Conservation (phyloP, 2,113 vertebrate genomes). For the Eudorcas thomsonii region DNA sequence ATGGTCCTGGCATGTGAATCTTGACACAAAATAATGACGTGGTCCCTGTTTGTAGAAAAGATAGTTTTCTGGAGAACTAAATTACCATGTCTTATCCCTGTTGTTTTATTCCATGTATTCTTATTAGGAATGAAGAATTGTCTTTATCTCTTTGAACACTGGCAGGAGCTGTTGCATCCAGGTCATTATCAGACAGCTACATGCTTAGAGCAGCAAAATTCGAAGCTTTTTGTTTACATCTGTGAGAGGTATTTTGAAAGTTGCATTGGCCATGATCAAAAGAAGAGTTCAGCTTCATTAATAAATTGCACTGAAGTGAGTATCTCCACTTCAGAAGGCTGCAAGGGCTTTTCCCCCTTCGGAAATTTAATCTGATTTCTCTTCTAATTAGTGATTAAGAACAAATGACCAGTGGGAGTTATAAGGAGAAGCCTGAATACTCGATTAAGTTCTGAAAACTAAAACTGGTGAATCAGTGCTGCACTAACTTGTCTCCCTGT, state of each 20-base stretch:
- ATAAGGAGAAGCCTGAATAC: background rate
- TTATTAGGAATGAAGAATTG: background rate
- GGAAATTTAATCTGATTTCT: constrained; percentile 32
- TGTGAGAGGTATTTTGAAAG: background rate
- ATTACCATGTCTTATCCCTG: background rate
- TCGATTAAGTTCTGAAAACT: background rate
- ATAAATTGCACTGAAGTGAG: background rate
- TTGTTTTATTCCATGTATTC: background rate
- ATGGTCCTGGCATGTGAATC: no score
- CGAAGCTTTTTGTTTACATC: background rate
- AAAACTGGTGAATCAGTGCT: background rate
- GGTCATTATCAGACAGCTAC: background rate
- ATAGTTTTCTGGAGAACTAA: background rate
- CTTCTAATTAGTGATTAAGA: constrained; percentile 47
- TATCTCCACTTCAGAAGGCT: background rate
- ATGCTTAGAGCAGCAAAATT: background rate
- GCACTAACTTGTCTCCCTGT: no score
- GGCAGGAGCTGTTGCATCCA: background rate
- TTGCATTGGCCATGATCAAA: background rate
- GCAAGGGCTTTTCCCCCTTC: background rate
- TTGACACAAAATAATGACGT: background rate
- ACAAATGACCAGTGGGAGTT: constrained; percentile 5
- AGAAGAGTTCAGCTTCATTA: background rate
- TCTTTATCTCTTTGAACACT: background rate
- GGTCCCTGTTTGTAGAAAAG: background rate